Base-by-base conservation (phyloP, 53 echinoderm and acorn worm genomes). In the Astropecten irregularis region DNA sequence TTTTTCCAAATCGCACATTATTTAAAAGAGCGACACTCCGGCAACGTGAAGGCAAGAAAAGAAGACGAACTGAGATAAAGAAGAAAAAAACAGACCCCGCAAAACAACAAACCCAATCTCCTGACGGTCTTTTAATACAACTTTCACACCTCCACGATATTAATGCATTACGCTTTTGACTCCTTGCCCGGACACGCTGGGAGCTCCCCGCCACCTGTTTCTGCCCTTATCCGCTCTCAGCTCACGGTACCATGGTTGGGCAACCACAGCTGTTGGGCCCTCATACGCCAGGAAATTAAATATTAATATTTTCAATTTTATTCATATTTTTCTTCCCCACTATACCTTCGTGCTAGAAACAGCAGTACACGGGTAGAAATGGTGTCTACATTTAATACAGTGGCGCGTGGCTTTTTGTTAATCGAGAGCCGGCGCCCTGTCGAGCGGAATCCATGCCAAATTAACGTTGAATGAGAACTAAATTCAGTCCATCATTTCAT, bases 191-290 rank as follows among this genome's bases (percentile, higher is more conserved):
- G n/a, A n/a, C n/a, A n/a, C n/a, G n/a, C n/a, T n/a, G n/a, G n/a
- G 55, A 6, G 11, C 27, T 56, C 34, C 3, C 13, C 55, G 47
- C 60, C 79, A 79, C 79, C 79, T 79, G 79, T 79, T 74, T 11
- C 28, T 7, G 46, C 8, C 42, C 11, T 79, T 44, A 40, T 56
- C 29, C 29, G 36, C 61, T 15, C 44, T 19, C 20, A 13, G 42
- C 46, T 56, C 0, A 18, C 34, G 47, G 60, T 44, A 62, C 30
- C 79, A 79, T 46, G 79, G 60, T 47, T 79, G 79, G 79, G 31
- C 79, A 62, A 79, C 79, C 62, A 62, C 79, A 79, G 79, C 79
- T 79, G 79, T 79, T 79, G 62, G 37, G 16, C 40, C n/a, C 61
- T 30, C 79, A 79, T 79, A 79, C 61, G 40, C n/a, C 61, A 47